Base-by-base conservation (phyloP, 2,888 invertebrate species). In the Eilema depressum region DNA sequence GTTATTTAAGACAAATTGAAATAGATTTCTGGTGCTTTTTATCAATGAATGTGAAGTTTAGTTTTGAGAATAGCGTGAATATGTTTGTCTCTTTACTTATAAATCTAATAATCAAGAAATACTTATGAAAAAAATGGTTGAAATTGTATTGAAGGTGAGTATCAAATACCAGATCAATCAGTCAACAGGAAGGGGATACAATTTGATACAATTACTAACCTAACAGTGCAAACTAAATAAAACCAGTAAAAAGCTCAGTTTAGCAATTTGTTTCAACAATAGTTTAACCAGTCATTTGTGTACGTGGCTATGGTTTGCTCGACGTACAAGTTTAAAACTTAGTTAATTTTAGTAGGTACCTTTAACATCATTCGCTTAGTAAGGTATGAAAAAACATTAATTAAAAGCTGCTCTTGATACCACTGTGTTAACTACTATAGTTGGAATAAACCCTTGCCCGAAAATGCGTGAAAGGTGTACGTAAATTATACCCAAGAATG, bases 1-100 rank as follows among this genome's bases (percentile, higher is more conserved):
- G 80, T 72, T 77, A 82, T 81, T 81, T 85, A 75, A 76, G 71
- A 80, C 71, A 81, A 80, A 82, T 83, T 79, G 77, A 82, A 81
- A 77, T 77, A 64, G 30, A 53, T 64, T 23, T 14, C 66, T 3
- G 20, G n/a, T 11, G 17, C 10, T 26, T 33, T 11, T 73, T 71
- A 57, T 28, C 47, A 20, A 64, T 53, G 64, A 53, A 61, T 30
- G 30, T 30, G 28, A 62, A 11, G 1, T 23, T 10, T 26, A 47
- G 7, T 47, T 3, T 17, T 25, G 47, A 20, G 17, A 20, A 17
- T 47, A 20, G 33, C 33, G 5, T 5, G 33, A 12, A 37, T 33
- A 33, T 33, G n/a, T 8, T 5, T 33, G 33, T 3, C 33, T 33
- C 33, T 1, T n/a, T 12, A 12, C 33, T 37, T 37, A 37, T 37